Base-by-base conservation (phyloP, 2,888 invertebrate species). In the Plemyria rubiginata region DNA sequence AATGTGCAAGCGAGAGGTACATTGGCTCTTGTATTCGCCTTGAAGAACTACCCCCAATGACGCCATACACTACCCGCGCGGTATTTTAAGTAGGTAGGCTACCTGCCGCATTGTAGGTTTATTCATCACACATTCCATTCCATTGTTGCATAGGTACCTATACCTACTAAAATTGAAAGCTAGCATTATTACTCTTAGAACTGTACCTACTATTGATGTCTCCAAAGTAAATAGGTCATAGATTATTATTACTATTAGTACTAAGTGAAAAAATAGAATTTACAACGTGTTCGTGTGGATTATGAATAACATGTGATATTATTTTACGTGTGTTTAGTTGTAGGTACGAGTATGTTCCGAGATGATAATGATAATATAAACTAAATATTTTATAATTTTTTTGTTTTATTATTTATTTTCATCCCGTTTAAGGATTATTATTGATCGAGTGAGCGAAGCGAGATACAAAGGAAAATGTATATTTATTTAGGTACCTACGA, bases 291-390 rank as follows among this genome's bases (percentile, higher is more conserved):
- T 50, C 15, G 29, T 60, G 48, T 50, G 43, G 15, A 36, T 46
- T 54, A 52, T 29, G 50, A 54, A 38, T 56, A 50, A 55, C 54
- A 59, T 67, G 68, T 70, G 70, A 68, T 70, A 68, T 65, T 68
- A 65, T 60, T 50, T 60, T 45, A 65, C 54, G 43, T 70, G 63
- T 67, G 16, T 16, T 9, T 38, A 11, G 56, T 59, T 63, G 43
- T 54, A 48, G 50, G 45, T 36, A 36, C 2, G 9, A 53, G 45
- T 32, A 38, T 38, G 11, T 22, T 46, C 57, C 46, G 50, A 61
- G 22, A 22, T 22, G 22, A 22, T 22, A 60, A 65, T 41, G 40
- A 49, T 48, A 54, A 7, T 43, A 49, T 36, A 50, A 57, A 40
- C 15, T n/a, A 43, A 16, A 36, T 51, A 52, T 40, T 60, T 60